A percentile compares a stretch with the other conserved stretches of the same genome.
Conservation (phyloP, 2,888 invertebrate genomes). For the Lysandra coridon region DNA sequence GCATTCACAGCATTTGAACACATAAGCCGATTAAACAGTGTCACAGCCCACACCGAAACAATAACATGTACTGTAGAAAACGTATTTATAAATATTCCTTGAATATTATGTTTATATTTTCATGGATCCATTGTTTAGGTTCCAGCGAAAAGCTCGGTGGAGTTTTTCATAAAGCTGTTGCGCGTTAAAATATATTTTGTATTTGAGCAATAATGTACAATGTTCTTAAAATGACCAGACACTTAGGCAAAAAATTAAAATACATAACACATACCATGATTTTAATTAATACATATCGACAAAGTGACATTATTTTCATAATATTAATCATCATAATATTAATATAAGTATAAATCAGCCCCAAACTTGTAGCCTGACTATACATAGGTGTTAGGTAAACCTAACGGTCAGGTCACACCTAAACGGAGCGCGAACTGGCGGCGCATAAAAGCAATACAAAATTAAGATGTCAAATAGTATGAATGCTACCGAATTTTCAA, state of each 20-base stretch:
- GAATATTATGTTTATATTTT: neutral
- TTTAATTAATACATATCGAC: no score
- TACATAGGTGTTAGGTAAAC: no score
- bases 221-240: neutral
- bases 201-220: neutral
- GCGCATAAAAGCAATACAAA: no score
- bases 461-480: no score
- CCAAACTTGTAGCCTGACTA: no score
- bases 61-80: constrained; percentile 25
- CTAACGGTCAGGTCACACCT: no score
- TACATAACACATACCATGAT: no score
- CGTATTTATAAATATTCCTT: constrained; percentile 25
- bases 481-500: no score
- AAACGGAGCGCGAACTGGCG: no score
- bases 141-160: neutral
- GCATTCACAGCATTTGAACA: constrained; percentile 32
- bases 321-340: no score
- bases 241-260: neutral
- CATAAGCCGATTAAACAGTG: constrained; percentile 34
- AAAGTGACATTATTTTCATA: no score
- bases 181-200: neutral
- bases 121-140: constrained; percentile 10
- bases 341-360: no score
- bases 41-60: constrained; percentile 10
- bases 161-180: neutral